A percentile compares a stretch with the other conserved stretches of the same genome.
These are phyloP conservation scores for Lasioglossum morio DNA, from an alignment of 2,888 invertebrate genomes.

Conservation along the genomic window DNA sequence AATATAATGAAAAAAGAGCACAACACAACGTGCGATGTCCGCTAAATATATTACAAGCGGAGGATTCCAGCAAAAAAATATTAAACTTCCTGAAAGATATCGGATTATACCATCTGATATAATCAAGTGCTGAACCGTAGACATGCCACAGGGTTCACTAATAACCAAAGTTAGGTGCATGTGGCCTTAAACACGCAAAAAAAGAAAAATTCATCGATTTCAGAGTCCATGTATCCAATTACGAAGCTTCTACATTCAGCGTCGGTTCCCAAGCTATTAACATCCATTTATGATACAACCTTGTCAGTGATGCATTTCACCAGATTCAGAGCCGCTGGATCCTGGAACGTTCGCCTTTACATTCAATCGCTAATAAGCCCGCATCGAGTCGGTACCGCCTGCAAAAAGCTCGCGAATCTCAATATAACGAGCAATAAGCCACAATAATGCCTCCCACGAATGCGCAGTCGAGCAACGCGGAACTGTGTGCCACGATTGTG, in stretches of 20 bases:
- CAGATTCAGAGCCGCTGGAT: neutral
- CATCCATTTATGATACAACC: neutral
- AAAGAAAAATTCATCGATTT: neutral
- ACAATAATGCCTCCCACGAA: slow-evolving; percentile 46
- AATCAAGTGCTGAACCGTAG: too few relatives aligned
- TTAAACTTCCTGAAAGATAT: too few relatives aligned
- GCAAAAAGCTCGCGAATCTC: slow-evolving; percentile 32
- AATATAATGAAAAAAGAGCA: too few relatives aligned
- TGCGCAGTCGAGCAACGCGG: slow-evolving; percentile 25
- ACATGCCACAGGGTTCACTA: too few relatives aligned
- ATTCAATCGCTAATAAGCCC: slow-evolving; percentile 52
- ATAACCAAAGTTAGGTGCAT: too few relatives aligned
- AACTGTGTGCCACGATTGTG: slow-evolving; percentile 40
- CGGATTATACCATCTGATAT: too few relatives aligned
- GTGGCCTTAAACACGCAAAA: too few relatives aligned
- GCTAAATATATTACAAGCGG: too few relatives aligned
- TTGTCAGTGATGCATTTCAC: slow-evolving; percentile 15
- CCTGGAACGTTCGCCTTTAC: slow-evolving; percentile 29
- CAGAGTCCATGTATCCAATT: neutral
- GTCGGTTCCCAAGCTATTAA: neutral
- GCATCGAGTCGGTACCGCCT: neutral
- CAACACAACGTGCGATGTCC: too few relatives aligned
- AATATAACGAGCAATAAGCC: slow-evolving; percentile 54
- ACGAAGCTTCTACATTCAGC: neutral
- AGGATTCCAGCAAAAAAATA: too few relatives aligned